Evolutionary conservation across 2,888 invertebrate genomes (phyloP).

Genomic region (Neoaliturus tenellus): DNA sequence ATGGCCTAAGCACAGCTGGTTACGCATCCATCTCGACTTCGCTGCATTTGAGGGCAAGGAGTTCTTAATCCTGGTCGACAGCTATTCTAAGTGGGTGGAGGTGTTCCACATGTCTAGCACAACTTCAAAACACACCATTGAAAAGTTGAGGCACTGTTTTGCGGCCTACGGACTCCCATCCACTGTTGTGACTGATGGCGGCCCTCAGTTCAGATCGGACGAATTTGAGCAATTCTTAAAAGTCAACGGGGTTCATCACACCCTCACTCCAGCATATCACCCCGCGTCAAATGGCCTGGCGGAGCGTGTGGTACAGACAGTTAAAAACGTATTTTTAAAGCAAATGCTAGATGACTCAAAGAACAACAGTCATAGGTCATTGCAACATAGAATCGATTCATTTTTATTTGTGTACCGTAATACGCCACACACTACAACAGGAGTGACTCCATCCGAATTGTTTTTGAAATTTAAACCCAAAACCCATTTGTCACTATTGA

Average conservation of each 20-base stretch:
- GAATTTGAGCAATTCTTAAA: conserved; percentile 64
- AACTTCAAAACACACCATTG: conserved; percentile 58
- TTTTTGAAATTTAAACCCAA: not conserved
- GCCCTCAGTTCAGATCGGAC: conserved; percentile 60
- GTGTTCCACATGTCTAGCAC: conserved; percentile 59
- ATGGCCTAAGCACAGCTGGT: not conserved
- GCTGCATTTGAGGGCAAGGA: not conserved
- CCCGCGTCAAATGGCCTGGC: not conserved
- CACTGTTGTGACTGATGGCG: conserved; percentile 64
- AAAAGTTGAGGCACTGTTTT: conserved; percentile 60
- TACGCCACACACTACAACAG: not conserved
- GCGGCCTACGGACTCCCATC: conserved; percentile 62
- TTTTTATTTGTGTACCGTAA: conserved; percentile 18
- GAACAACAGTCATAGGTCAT: not conserved
- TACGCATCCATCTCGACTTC: not conserved
- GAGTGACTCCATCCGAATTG: not conserved
- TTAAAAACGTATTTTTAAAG: not conserved
- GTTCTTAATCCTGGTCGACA: conserved; percentile 62
- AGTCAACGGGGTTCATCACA: conserved; percentile 64
- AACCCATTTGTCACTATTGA: not conserved
- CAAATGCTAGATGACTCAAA: not conserved
- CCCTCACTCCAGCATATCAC: conserved; percentile 3
- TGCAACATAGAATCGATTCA: not conserved
- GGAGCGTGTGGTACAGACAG: not conserved
- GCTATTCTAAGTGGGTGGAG: conserved; percentile 63